These are phyloP conservation scores for Spinus olivaceus DNA, from an alignment of 2,797 vertebrate species.

Conservation along the genomic window DNA sequence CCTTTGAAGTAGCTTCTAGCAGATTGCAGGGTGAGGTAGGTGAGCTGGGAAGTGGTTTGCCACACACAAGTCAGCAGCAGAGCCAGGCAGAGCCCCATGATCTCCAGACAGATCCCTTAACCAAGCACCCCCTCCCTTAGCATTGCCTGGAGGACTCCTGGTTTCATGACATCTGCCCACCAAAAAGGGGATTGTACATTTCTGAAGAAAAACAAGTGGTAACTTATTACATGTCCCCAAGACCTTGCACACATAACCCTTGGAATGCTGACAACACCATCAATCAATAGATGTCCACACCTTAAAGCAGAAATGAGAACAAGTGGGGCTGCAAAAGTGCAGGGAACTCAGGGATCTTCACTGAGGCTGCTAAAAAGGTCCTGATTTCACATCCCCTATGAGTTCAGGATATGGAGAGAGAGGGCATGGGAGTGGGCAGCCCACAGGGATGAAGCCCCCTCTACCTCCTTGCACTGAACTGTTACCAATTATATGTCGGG, in stretches of 20 bases:
- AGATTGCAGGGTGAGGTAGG: background rate
- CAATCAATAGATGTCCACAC: background rate
- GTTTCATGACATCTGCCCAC: background rate
- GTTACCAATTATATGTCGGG: background rate
- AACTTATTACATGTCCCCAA: background rate
- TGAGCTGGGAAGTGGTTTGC: background rate
- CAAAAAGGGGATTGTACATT: background rate
- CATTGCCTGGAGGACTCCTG: background rate
- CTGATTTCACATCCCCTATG: background rate
- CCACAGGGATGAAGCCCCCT: background rate
- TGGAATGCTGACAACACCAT: background rate
- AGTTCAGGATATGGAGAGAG: background rate
- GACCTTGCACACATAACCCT: background rate
- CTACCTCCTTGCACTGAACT: background rate
- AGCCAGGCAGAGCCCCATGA: background rate
- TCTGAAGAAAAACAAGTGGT: background rate
- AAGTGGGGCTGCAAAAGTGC: background rate
- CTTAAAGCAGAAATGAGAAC: background rate
- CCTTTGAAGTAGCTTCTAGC: background rate
- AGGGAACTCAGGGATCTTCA: background rate
- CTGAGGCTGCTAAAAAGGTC: background rate
- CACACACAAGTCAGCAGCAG: background rate
- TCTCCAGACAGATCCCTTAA: background rate
- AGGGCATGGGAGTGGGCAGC: background rate
- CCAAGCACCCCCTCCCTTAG: accelerated